Percentiles rank a stretch among this genome's conserved stretches.
Evolutionary conservation across 2,888 invertebrate genomes (phyloP).

Genomic region (Nomada ruficornis): DNA sequence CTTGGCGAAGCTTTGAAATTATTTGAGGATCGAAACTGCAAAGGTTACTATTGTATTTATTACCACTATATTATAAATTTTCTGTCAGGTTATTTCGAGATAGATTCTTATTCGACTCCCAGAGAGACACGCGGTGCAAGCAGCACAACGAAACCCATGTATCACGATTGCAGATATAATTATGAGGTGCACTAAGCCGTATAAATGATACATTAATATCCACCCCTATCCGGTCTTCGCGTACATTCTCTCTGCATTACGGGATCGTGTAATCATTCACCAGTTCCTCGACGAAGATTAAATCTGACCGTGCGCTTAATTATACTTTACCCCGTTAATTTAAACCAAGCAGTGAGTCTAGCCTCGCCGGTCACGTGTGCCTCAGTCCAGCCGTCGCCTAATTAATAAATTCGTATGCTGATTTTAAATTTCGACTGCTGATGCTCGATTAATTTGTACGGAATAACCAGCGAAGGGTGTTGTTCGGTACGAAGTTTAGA

Average conservation of each 20-base stretch:
- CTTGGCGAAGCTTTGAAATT: neutral
- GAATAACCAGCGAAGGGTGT: neutral
- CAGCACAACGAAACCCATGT: neutral
- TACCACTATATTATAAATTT: neutral
- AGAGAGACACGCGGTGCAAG: neutral
- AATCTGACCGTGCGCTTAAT: conserved; percentile 49
- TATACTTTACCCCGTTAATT: conserved; percentile 51
- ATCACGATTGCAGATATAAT: conserved; percentile 36
- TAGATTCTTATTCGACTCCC: neutral
- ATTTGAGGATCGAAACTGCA: neutral
- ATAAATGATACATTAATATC: conserved; percentile 62
- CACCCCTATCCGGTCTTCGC: conserved; percentile 10
- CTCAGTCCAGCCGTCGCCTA: conserved; percentile 10
- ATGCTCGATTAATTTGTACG: conserved; percentile 29
- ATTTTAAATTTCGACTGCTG: neutral
- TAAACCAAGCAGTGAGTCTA: conserved; percentile 16
- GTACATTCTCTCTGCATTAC: conserved; percentile 16
- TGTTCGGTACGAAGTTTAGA: neutral
- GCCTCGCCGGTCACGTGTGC: neutral
- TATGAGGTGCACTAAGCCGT: conserved; percentile 27
- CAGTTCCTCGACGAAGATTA: conserved; percentile 38
- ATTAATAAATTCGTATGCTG: conserved; percentile 39
- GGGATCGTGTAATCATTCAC: conserved; percentile 31
- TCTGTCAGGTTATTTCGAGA: neutral
- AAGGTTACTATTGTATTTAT: no score